phyloP scores from a whole-genome alignment of 2,113 vertebrate genomes.

The Ammodytes marinus region DNA sequence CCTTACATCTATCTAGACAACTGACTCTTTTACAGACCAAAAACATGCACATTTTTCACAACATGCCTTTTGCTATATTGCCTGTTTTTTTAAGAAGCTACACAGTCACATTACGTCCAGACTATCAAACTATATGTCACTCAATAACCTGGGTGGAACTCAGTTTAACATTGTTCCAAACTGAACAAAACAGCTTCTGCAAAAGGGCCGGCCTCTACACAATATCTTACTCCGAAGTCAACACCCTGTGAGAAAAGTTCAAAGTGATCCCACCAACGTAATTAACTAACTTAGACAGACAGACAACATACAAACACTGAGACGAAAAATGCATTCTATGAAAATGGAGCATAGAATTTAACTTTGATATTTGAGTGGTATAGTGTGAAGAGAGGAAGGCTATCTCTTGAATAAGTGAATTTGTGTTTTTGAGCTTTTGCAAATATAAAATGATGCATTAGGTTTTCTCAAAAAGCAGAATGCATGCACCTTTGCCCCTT shows the following conservation, averaged over 20 bases:
- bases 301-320: neutral
- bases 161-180: neutral
- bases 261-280: neutral
- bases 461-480: neutral
- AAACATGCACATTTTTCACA: neutral
- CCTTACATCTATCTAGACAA: neutral
- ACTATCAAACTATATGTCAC: neutral
- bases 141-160: neutral
- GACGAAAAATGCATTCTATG: neutral
- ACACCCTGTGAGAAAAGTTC: neutral
- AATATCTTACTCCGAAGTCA: neutral
- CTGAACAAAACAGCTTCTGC: neutral
- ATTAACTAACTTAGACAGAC: neutral
- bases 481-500: neutral
- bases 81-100: neutral
- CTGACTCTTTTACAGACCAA: neutral
- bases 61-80: neutral
- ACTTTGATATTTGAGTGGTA: neutral
- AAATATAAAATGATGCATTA: neutral
- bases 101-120: neutral
- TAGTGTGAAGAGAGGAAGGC: neutral
- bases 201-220: neutral
- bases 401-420: neutral
- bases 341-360: neutral
- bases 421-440: constrained; percentile 1